Percentiles rank a stretch among this genome's conserved stretches.
Evolutionary conservation across 1,140 invertebrate species (phyloP).

Genomic region (Conopomorpha cramerella): DNA sequence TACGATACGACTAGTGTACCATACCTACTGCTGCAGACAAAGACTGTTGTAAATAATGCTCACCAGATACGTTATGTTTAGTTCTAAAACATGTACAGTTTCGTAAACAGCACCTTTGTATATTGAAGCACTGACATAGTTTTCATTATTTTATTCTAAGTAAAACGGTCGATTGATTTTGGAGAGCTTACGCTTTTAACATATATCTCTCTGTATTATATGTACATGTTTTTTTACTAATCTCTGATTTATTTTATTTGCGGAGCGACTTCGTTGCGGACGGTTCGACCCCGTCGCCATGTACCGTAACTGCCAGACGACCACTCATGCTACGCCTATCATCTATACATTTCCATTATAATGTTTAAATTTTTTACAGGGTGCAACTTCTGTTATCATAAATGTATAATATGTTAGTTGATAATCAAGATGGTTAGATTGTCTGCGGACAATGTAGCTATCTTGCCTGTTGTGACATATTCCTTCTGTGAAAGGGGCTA

Average conservation of each 20-base stretch:
- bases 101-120: constrained; percentile 61
- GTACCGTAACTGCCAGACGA: constrained; percentile 35
- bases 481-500: constrained; percentile 63
- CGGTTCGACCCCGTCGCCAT: constrained; percentile 23
- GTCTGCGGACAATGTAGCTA: constrained; percentile 54
- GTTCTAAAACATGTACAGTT: constrained; percentile 65
- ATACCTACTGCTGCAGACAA: constrained; percentile 44
- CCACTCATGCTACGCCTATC: constrained; percentile 42
- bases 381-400: constrained; percentile 44
- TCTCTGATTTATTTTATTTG: constrained; percentile 38
- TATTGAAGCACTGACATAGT: constrained; percentile 61
- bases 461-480: constrained; percentile 62
- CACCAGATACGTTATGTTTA: constrained; percentile 58
- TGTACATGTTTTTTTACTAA: constrained; percentile 65
- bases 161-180: constrained; percentile 50
- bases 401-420: constrained; percentile 40
- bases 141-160: constrained; percentile 56
- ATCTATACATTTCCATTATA: constrained; percentile 46
- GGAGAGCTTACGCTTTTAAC: constrained; percentile 61
- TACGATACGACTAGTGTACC: constrained; percentile 56
- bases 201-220: constrained; percentile 55
- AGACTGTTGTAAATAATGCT: constrained; percentile 63
- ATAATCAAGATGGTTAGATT: constrained; percentile 52
- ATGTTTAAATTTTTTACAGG: constrained; percentile 61
- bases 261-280: constrained; percentile 22